phyloP scores from a whole-genome alignment of 2,797 vertebrate species.

The Mormyrus proboscirostris region DNA sequence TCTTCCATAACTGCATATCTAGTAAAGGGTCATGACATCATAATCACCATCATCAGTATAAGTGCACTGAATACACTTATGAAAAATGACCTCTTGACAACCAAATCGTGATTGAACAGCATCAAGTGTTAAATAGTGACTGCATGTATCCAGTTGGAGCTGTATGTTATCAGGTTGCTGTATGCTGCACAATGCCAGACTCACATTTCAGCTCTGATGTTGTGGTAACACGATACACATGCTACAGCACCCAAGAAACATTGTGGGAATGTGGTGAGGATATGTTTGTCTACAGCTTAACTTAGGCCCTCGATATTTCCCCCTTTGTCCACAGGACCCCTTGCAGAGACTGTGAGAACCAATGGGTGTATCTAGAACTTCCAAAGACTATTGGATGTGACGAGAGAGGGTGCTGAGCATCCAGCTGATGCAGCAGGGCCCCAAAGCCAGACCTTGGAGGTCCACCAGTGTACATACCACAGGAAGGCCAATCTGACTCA shows the following conservation, averaged over 20 bases:
- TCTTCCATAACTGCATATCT: slow-evolving; percentile 8
- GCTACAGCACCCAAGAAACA: not conserved
- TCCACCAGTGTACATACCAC: not conserved
- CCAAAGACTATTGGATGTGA: not conserved
- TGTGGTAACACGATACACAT: not conserved
- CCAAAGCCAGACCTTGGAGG: not conserved
- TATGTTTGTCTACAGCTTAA: not conserved
- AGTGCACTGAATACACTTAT: not conserved
- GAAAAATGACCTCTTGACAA: not conserved
- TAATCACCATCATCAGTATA: not conserved
- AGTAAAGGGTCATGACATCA: not conserved
- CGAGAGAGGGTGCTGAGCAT: not conserved
- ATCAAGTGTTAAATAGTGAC: not conserved
- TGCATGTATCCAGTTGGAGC: not conserved
- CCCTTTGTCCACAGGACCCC: not conserved
- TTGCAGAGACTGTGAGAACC: not conserved
- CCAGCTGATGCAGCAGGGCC: not conserved
- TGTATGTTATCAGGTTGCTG: not conserved
- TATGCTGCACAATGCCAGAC: not conserved
- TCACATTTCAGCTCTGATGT: not conserved
- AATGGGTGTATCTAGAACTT: not conserved
- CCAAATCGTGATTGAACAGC: not conserved
- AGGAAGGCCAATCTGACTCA: not conserved
- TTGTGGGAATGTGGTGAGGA: not conserved
- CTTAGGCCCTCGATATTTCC: not conserved